Percentiles rank a stretch among this genome's conserved stretches.
Evolutionary conservation across 2,888 invertebrate genomes (phyloP).

Genomic region (Hyalella azteca): DNA sequence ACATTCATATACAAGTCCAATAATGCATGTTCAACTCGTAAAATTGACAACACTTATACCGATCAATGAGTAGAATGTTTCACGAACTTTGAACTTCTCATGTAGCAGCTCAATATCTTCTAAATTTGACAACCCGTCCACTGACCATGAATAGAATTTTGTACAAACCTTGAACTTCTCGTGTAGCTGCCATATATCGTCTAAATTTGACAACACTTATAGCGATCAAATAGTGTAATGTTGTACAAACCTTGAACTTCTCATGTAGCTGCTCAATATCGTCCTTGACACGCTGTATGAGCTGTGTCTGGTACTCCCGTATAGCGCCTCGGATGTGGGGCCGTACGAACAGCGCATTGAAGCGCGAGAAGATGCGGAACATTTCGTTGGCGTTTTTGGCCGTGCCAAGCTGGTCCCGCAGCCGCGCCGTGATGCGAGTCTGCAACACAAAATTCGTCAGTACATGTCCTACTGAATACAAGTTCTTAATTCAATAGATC

Average conservation of each 20-base stretch:
- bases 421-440: conserved; percentile 94
- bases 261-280: conserved; percentile 98
- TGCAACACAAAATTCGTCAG: too few relatives aligned
- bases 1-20: too few relatives aligned
- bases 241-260: conserved; percentile 98
- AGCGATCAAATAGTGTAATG: too few relatives aligned
- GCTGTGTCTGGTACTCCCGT: conserved; percentile 97
- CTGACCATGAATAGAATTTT: too few relatives aligned
- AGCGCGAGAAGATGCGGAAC: conserved; percentile 91
- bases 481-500: too few relatives aligned
- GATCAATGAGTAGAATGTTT: too few relatives aligned
- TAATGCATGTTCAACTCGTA: too few relatives aligned
- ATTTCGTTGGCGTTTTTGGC: conserved; percentile 99
- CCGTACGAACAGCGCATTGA: conserved; percentile 97
- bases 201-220: too few relatives aligned
- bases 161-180: conserved; percentile 99
- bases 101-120: conserved; percentile 98
- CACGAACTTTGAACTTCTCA: conserved; percentile 98
- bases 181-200: conserved; percentile 96
- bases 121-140: too few relatives aligned
- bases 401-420: conserved; percentile 96
- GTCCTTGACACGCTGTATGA: conserved; percentile 98
- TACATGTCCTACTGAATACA: too few relatives aligned
- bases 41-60: too few relatives aligned
- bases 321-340: conserved; percentile 99